Conservation (phyloP, 1,140 invertebrate genomes). For the Achroia grisella region DNA sequence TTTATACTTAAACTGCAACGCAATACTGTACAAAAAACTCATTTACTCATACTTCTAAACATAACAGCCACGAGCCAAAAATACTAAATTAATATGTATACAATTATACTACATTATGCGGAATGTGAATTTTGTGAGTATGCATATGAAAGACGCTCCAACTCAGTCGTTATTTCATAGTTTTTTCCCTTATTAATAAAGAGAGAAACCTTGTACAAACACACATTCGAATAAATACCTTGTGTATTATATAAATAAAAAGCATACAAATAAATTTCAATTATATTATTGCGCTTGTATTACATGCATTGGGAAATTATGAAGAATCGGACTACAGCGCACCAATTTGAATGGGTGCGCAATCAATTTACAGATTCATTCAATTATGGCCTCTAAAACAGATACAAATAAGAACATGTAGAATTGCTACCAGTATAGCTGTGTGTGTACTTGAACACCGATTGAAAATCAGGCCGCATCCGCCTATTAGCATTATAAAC, state of each 20-base stretch:
- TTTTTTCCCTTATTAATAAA: too few species aligned
- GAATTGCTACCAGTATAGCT: neutral
- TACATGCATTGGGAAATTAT: slow-evolving; percentile 29
- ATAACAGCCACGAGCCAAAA: neutral
- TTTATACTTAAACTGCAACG: slow-evolving; percentile 20
- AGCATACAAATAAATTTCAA: too few species aligned
- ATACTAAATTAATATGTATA: too few species aligned
- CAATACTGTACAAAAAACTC: neutral
- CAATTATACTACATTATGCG: too few species aligned
- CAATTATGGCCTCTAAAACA: neutral
- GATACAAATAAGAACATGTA: neutral
- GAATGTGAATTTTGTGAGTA: too few species aligned
- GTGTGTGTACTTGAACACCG: slow-evolving; percentile 2
- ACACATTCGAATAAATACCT: too few species aligned
- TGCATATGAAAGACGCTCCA: too few species aligned
- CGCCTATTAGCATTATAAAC: slow-evolving; percentile 40
- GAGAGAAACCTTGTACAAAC: too few species aligned
- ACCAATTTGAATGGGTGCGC: slow-evolving; percentile 16
- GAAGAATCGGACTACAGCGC: slow-evolving; percentile 28
- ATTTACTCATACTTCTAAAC: neutral
- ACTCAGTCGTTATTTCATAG: too few species aligned
- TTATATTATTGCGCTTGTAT: too few species aligned
- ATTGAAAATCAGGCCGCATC: slow-evolving; percentile 45
- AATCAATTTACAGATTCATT: neutral
- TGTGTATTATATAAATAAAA: too few species aligned